Base-by-base conservation (phyloP, 2,797 vertebrate species). In the Crocidura indochinensis region DNA sequence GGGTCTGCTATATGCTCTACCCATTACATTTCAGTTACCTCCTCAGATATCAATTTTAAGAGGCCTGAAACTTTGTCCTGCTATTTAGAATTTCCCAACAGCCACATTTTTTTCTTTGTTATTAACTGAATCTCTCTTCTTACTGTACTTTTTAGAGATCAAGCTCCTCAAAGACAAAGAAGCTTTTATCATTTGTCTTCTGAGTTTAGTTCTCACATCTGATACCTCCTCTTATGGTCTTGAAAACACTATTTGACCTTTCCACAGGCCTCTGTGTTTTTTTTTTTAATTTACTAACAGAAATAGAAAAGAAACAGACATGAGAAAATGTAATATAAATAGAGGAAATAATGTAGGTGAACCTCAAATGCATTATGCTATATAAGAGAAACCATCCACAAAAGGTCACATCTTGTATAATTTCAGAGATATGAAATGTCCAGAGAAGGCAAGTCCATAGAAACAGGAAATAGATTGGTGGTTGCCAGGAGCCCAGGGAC, bases 281-380 rank as follows among this genome's bases (percentile, higher is more conserved):
- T 53, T 91, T 29, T 65, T 83, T 17, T 88, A 73, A 69, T 85
- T 87, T 88, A 38, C 38, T 38, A 38, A 38, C 38, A 38, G 38
- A 38, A 38, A 38, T 5, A 38, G 38, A 38, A n/a, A 53, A 90
- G 69, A n/a, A 17, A 31, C 56, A 14, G 1, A 2, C 60, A 64
- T 64, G 24, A 64, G 24, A 2, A 64, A 22, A 64, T 2, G 24
- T 26, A 64, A 22, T 9, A 26, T 26, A 20, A 8, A 20, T 64
- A 64, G 15, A 68, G 4, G 26, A 11, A 31, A 69, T 29, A 27
- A n/a, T 6, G 1, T 9, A 19, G 46, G 68, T 10, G 67, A 64
- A 68, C 27, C 74, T 72, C 72, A 60, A 56, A 64, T 90, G 29
- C n/a, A 49, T 51, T 65, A 81, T 53, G 38, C 7, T 46, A 44